phyloP scores from a whole-genome alignment of 92 coral and sea anemone species.

The Palythoa grandiflora region DNA sequence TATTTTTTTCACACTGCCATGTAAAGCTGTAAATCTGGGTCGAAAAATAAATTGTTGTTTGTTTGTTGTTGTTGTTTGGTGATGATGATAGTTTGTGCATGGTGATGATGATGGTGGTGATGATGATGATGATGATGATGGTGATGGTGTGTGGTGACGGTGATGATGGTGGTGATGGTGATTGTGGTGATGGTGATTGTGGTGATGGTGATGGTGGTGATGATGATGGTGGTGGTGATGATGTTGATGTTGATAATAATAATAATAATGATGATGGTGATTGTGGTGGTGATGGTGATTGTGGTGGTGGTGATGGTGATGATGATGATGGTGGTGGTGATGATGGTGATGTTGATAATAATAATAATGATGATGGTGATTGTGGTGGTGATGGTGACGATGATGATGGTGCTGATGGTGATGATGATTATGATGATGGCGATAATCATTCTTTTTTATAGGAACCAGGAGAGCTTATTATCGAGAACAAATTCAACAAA shows the following conservation, averaged over 20 bases:
- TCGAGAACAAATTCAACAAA: not conserved
- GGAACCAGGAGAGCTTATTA: conserved; percentile 12
- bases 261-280: not conserved
- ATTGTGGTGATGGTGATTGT: no score
- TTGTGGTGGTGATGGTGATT: not conserved
- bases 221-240: not conserved
- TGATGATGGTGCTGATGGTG: not conserved
- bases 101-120: not conserved
- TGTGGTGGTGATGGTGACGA: not conserved
- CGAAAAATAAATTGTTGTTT: no score
- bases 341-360: not conserved
- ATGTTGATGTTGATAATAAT: no score
- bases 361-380: no score
- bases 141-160: no score
- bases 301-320: not conserved
- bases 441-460: not conserved
- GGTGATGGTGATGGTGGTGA: not conserved
- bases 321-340: not conserved
- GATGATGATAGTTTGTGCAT: no score
- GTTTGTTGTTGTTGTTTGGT: no score
- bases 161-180: not conserved
- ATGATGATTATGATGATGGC: not conserved
- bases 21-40: no score
- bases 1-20: no score
- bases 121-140: not conserved